Evolutionary conservation across 2,888 invertebrate genomes (phyloP).

Genomic region (Eupsilia transversa): DNA sequence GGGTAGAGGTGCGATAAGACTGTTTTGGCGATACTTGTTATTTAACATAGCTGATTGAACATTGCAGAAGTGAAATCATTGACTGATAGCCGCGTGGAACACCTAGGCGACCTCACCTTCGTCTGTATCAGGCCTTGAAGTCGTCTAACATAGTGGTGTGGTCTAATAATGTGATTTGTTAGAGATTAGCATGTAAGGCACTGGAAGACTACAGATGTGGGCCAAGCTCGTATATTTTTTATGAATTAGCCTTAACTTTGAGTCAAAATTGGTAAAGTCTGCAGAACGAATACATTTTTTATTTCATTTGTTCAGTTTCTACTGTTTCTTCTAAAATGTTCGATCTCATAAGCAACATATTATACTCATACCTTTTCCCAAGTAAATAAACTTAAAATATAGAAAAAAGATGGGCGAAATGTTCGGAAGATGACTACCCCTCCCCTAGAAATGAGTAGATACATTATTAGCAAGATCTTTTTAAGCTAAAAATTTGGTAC

Average conservation of each 20-base stretch:
- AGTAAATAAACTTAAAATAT: constrained; percentile 6
- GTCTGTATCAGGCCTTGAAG: constrained; percentile 31
- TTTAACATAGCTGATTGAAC: constrained; percentile 33
- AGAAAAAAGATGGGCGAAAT: neutral
- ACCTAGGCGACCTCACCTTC: constrained; percentile 29
- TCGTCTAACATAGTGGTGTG: constrained; percentile 42
- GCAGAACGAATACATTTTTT: constrained; percentile 18
- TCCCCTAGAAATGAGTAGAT: constrained; percentile 4
- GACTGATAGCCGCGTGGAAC: constrained; percentile 21
- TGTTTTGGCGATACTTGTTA: constrained; percentile 44
- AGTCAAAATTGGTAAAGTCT: constrained; percentile 34
- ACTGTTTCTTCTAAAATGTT: constrained; percentile 23
- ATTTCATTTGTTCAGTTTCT: constrained; percentile 24
- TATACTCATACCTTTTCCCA: constrained; percentile 36
- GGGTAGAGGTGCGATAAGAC: constrained; percentile 55
- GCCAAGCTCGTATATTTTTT: constrained; percentile 69
- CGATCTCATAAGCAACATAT: constrained; percentile 55
- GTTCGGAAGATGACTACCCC: neutral
- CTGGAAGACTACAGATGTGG: constrained; percentile 66
- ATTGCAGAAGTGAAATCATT: constrained; percentile 9
- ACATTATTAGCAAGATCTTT: neutral
- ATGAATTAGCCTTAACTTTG: constrained; percentile 57
- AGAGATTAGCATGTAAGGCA: constrained; percentile 63
- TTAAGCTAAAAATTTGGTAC: neutral
- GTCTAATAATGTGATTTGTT: constrained; percentile 54